Percentiles rank a stretch among this genome's conserved stretches.
Evolutionary conservation across 92 coral and sea anemone genomes (phyloP).

Genomic region (Ricordea florida): DNA sequence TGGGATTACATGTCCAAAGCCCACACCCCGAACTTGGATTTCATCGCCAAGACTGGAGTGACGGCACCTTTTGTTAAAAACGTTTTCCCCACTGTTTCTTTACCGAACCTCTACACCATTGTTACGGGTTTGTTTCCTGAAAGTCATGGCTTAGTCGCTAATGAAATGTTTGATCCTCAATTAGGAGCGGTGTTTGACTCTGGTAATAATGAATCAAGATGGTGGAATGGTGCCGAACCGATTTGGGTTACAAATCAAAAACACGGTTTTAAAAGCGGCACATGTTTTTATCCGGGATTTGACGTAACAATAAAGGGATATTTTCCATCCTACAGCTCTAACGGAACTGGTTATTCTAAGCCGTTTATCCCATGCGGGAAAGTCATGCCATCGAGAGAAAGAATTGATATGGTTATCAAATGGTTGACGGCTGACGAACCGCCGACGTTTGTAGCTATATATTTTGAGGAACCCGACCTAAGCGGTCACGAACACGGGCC

Average conservation of each 20-base stretch:
- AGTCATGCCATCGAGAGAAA: conserved; percentile 59
- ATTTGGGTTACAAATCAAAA: conserved; percentile 87
- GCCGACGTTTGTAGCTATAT: conserved; percentile 74
- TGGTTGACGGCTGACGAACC: conserved; percentile 74
- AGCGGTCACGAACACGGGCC: conserved; percentile 62
- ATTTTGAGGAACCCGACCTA: conserved; percentile 61
- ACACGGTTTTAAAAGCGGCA: conserved; percentile 84
- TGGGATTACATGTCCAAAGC: conserved; percentile 77
- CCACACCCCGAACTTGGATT: conserved; percentile 69
- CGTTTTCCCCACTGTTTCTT: conserved; percentile 75
- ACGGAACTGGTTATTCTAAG: conserved; percentile 23
- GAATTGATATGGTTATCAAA: conserved; percentile 57
- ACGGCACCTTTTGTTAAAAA: conserved; percentile 76
- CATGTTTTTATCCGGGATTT: conserved; percentile 80
- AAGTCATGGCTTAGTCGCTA: conserved; percentile 82
- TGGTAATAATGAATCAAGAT: conserved; percentile 67
- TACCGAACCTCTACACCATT: conserved; percentile 76
- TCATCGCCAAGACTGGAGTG: conserved; percentile 70
- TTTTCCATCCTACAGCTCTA: conserved; percentile 56
- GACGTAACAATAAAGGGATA: conserved; percentile 66
- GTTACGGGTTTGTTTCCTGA: conserved; percentile 93
- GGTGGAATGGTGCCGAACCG: conserved; percentile 93
- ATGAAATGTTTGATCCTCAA: conserved; percentile 79
- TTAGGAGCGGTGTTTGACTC: conserved; percentile 52
- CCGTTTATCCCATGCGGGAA: conserved; percentile 42